Conservation (phyloP, 2,888 invertebrate genomes). For the Catocala sponsa region DNA sequence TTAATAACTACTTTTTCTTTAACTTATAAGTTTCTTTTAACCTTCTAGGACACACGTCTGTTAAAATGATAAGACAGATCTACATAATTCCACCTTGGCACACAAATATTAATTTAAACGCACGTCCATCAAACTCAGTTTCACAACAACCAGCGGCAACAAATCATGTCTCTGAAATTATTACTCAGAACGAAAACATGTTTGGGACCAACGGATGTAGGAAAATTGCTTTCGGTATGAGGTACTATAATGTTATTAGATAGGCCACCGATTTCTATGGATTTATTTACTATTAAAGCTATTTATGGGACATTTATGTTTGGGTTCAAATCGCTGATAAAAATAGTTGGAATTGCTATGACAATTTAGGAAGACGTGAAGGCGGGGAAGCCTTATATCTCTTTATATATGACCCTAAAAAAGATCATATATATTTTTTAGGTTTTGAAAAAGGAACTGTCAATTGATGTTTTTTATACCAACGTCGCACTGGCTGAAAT, state of each 20-base stretch:
- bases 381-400: no score
- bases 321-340: slow-evolving; percentile 12
- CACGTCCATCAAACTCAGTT: slow-evolving; percentile 20
- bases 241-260: slow-evolving; percentile 28
- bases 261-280: slow-evolving; percentile 21
- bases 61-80: slow-evolving; percentile 2
- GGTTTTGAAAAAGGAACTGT: background rate
- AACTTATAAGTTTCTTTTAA: no score
- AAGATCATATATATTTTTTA: no score
- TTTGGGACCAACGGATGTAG: slow-evolving; percentile 12
- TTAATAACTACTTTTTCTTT: no score
- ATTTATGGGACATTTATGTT: slow-evolving; percentile 33
- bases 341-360: slow-evolving; percentile 15
- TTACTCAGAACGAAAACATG: slow-evolving; percentile 23
- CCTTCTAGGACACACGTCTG: background rate
- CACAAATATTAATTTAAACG: slow-evolving; percentile 22
- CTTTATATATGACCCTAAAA: no score
- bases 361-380: background rate
- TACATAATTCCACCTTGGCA: background rate
- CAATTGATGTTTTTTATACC: no score
- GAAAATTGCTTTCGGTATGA: slow-evolving; percentile 31
- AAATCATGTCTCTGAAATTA: slow-evolving; percentile 28
- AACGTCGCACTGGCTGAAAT: no score
- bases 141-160: slow-evolving; percentile 16
- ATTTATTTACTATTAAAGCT: slow-evolving; percentile 41